Base-by-base conservation (phyloP, 2,797 vertebrate species). In the Poecilia wingei region DNA sequence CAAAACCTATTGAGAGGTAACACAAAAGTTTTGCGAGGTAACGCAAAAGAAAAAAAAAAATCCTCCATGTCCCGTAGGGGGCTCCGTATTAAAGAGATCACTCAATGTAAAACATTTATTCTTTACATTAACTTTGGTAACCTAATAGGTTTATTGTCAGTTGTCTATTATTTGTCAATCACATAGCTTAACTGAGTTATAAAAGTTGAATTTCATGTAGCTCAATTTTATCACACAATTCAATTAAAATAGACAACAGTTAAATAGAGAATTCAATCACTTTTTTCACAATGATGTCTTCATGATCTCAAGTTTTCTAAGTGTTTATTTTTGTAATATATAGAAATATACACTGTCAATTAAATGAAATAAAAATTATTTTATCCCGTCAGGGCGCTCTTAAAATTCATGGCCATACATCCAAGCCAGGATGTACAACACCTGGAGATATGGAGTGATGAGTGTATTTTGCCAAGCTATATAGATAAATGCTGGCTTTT, bases 401-500 rank as follows among this genome's bases (percentile, higher is more conserved):
- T 36, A 46, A 49, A 69, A 55, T 55, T 74, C 4, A 55, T 20
- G 1, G 28, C 28, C 18, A 57, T 39, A 47, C 33, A 66, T 75
- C 25, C 16, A 61, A 31, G 49, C 22, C 39, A 41, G 25, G 28
- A 46, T 79, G 79, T 82, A 76, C 82, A 80, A 75, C 76, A 53
- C 81, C 79, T 7, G 69, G 46, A 80, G 70, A 85, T 89, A 49
- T 80, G 91, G 87, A 94, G 89, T 86, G 90, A 95, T 93, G 92
- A 87, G 87, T 90, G 82, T 91, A 87, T 90, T 93, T 95, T 93
- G 88, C 92, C 77, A 86, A 83, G 90, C 87, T 91, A 93, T 89
- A 93, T 82, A 90, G 94, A 96, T 95, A 96, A 96, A 96, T 96
- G 94, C 93, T 93, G 95, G 93, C 89, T 95, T 95, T 95, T 91